Percentiles rank a stretch among this genome's conserved stretches.
Conservation (phyloP, 2,113 vertebrate species). For the Zapus hudsonius region DNA sequence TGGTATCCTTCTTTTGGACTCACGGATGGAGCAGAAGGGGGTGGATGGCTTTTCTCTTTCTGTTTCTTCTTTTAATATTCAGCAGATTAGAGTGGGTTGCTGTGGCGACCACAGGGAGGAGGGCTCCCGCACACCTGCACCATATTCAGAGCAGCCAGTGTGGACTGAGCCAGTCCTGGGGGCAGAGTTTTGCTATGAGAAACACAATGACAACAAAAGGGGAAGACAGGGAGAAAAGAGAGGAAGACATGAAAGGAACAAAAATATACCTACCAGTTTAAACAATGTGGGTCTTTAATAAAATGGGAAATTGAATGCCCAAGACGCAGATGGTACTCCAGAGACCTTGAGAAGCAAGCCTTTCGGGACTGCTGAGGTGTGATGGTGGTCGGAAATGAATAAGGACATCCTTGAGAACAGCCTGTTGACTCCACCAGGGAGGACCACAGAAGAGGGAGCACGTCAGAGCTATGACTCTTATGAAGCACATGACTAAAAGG, state of each 20-base stretch:
- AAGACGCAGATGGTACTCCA: neutral
- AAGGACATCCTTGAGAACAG: neutral
- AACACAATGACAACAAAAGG: constrained; percentile 57
- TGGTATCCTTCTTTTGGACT: constrained; percentile 84
- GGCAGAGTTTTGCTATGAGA: constrained; percentile 70
- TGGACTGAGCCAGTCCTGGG: constrained; percentile 74
- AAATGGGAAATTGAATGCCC: neutral
- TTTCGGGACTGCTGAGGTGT: neutral
- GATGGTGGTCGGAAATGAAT: neutral
- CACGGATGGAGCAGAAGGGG: constrained; percentile 86
- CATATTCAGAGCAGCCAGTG: constrained; percentile 76
- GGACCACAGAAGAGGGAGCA: neutral
- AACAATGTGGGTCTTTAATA: neutral
- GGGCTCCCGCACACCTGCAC: constrained; percentile 88
- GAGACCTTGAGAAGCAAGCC: neutral
- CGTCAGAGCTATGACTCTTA: neutral
- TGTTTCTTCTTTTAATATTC: constrained; percentile 85
- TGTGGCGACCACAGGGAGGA: constrained; percentile 86
- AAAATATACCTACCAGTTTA: neutral
- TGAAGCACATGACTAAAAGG: neutral
- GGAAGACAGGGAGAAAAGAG: neutral
- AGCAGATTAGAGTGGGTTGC: constrained; percentile 90
- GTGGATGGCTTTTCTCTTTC: constrained; percentile 87
- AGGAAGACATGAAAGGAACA: neutral
- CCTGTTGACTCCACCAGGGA: neutral